Evolutionary conservation across 2,113 vertebrate species (phyloP), one percentile per base, ranked within the genome.

Genomic region (Labeo catla): DNA sequence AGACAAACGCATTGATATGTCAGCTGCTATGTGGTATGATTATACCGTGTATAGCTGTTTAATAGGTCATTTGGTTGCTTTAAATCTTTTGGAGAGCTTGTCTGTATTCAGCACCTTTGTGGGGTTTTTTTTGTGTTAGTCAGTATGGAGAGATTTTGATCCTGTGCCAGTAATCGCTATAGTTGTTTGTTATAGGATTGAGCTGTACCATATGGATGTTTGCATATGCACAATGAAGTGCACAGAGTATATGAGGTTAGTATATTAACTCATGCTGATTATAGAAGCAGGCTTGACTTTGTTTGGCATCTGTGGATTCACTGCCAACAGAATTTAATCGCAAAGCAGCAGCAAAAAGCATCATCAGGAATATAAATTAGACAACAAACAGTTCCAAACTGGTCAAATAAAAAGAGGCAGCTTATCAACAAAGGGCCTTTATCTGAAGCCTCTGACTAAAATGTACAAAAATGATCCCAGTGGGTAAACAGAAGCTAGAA

Each of bases 311-410:
- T 85, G 68, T 82, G 52, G 16, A 70, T 86, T 49, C 57, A 73
- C 43, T 49, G n/a, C 68, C 50, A 57, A 15, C 43, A 63, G 52
- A 78, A 76, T 82, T 83, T 66, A 83, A 88, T 85, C 49, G 23
- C 76, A 84, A 57, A 54, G 50, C 36, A 65, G 47, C 70, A 12
- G 77, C 47, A 39, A 12, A 81, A 61, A 49, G 54, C 43, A 4
- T 86, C 34, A 54, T 80, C 52, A 63, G 36, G 85, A 84, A 86
- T 88, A 81, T 84, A 81, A 86, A 88, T 68, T 68, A 47, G 23
- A 23, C 45, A 49, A 73, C 45, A 72, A 86, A 81, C 73, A 49
- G 76, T 84, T 88, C 57, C 34, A 54, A 54, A 82, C 61, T 57
- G 57, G 74, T 61, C n/a, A 50, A 36, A 80, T 88, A 57, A 45